These are phyloP conservation scores for Ephialtes manifestator DNA, from an alignment of 2,888 invertebrate species.

Conservation along the genomic window DNA sequence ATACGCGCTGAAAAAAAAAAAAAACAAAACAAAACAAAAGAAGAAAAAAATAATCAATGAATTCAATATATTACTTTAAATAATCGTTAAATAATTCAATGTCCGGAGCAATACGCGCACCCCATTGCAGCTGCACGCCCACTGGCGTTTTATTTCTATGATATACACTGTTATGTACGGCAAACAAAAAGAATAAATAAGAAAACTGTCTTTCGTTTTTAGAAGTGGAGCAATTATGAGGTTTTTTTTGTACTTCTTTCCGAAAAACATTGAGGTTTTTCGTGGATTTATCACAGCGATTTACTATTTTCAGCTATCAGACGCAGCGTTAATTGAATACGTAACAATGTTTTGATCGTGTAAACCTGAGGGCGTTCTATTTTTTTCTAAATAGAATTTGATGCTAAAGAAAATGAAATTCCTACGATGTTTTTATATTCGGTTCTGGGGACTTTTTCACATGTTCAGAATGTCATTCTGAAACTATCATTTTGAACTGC, in stretches of 20 bases:
- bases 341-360: no score
- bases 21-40: conserved; percentile 2
- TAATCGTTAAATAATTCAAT: conserved; percentile 54
- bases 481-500: no score
- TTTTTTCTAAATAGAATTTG: no score
- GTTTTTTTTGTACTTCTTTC: conserved; percentile 30
- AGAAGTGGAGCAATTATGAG: conserved; percentile 49
- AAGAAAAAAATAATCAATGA: conserved; percentile 18
- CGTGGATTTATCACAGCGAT: neutral
- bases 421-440: neutral
- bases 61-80: conserved; percentile 54
- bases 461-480: no score
- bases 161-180: conserved; percentile 67
- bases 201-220: conserved; percentile 68
- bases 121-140: conserved; percentile 54
- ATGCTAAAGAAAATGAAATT: neutral
- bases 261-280: neutral
- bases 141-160: conserved; percentile 65
- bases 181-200: conserved; percentile 60
- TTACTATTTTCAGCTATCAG: neutral
- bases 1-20: conserved; percentile 58
- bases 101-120: conserved; percentile 61
- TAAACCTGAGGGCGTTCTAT: no score
- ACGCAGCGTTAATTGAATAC: neutral
- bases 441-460: no score